Conservation (phyloP, 2,113 vertebrate genomes). For the Phoxinus phoxinus region DNA sequence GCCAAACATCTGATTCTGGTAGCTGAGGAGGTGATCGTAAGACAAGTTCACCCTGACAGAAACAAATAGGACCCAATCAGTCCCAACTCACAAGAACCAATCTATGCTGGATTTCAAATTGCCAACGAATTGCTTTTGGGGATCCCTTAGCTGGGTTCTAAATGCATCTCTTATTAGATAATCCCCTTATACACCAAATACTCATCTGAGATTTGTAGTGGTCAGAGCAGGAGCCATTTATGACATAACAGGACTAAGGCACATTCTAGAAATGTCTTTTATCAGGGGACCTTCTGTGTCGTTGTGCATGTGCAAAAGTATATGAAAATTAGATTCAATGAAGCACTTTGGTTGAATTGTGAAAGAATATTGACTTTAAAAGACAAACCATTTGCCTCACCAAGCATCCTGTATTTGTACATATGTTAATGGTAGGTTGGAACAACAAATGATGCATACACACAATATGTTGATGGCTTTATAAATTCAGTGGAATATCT, state of each 20-base stretch:
- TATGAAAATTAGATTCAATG: not conserved
- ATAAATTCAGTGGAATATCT: slow-evolving; percentile 3
- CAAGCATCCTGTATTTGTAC: not conserved
- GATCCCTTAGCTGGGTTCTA: slow-evolving; percentile 66
- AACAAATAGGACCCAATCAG: slow-evolving; percentile 69
- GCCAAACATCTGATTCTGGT: slow-evolving; percentile 65
- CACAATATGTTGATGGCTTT: not conserved
- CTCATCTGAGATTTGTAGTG: slow-evolving; percentile 70
- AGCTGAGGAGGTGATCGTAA: slow-evolving; percentile 36
- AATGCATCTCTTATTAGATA: slow-evolving; percentile 72
- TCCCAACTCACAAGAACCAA: slow-evolving; percentile 65
- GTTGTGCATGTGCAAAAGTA: not conserved
- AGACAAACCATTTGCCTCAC: slow-evolving; percentile 5
- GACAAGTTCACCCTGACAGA: slow-evolving; percentile 52
- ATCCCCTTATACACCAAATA: slow-evolving; percentile 71
- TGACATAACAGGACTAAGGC: slow-evolving; percentile 67
- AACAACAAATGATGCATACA: not conserved
- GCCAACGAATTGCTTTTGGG: slow-evolving; percentile 73
- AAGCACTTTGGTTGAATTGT: not conserved
- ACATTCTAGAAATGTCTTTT: slow-evolving; percentile 58
- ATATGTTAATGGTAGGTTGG: slow-evolving; percentile 3
- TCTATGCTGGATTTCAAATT: slow-evolving; percentile 73
- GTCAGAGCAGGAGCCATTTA: slow-evolving; percentile 67
- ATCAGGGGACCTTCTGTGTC: slow-evolving; percentile 24
- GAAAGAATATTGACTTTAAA: not conserved